Percentiles rank a stretch among this genome's conserved stretches.
Evolutionary conservation across 2,888 invertebrate genomes (phyloP).

Genomic region (Stenoptilia bipunctidactyla): DNA sequence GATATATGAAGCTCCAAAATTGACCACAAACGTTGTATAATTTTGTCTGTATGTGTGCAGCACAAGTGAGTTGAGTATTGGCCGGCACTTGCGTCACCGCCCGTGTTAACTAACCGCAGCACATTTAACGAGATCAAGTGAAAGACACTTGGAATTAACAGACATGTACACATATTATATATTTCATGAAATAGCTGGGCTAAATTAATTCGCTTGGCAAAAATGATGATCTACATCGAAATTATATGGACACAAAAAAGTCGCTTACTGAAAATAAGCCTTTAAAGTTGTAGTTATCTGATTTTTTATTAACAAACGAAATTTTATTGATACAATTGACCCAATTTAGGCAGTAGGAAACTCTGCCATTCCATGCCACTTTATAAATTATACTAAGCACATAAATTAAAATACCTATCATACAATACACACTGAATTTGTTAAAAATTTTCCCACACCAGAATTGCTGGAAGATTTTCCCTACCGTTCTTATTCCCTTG

Average conservation of each 20-base stretch:
- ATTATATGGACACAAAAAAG: conserved; percentile 12
- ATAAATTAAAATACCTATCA: no score
- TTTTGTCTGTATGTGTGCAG: background rate
- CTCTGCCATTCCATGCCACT: no score
- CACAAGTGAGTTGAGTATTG: background rate
- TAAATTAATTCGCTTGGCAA: conserved; percentile 33
- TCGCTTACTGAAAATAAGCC: no score
- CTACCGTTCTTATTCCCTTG: no score
- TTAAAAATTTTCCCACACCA: no score
- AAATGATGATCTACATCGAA: conserved; percentile 8
- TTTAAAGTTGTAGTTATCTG: no score
- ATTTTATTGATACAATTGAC: no score
- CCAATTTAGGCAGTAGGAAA: no score
- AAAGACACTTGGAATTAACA: conserved; percentile 13
- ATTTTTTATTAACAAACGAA: no score
- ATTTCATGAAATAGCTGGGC: conserved; percentile 22
- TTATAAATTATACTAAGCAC: no score
- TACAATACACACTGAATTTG: no score
- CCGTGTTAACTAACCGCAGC: conserved; percentile 10
- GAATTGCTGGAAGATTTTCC: no score
- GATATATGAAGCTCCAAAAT: background rate
- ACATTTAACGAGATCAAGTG: conserved; percentile 15
- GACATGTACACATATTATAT: conserved; percentile 14
- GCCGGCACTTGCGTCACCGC: conserved; percentile 11
- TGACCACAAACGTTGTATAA: background rate